Conservation (phyloP, 2,888 invertebrate genomes). For the Eutolmus rufibarbis region DNA sequence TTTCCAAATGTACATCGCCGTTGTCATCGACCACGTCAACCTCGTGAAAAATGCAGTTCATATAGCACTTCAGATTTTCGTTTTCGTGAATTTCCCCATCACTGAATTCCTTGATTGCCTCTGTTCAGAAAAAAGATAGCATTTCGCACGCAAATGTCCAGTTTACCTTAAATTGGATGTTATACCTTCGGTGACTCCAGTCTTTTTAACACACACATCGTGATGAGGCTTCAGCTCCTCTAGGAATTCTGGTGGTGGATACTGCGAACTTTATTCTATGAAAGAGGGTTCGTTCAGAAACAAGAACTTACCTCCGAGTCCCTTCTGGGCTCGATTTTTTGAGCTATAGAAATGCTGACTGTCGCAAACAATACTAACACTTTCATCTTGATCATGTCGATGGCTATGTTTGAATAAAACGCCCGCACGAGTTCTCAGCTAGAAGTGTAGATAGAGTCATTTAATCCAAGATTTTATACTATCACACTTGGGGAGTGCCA, state of each 20-base stretch:
- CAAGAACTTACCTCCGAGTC: conserved; percentile 10
- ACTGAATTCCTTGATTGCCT: conserved; percentile 61
- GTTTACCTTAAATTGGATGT: background rate
- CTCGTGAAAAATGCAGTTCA: conserved; percentile 62
- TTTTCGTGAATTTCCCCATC: conserved; percentile 62
- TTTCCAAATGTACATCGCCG: conserved; percentile 61
- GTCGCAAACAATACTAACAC: background rate
- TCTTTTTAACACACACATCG: conserved; percentile 57
- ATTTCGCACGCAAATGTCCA: background rate
- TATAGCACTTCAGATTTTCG: conserved; percentile 61
- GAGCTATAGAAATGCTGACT: background rate
- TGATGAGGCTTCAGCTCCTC: conserved; percentile 58
- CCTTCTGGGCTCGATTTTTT: conserved; percentile 12
- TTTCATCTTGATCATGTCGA: background rate
- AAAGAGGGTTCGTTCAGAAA: background rate
- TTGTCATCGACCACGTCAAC: conserved; percentile 59
- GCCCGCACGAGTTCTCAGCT: background rate
- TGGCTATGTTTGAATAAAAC: background rate
- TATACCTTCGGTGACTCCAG: conserved; percentile 59
- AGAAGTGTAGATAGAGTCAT: background rate
- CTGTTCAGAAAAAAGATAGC: conserved; percentile 50
- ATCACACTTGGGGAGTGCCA: background rate
- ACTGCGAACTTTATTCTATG: conserved; percentile 52
- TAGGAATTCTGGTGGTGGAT: conserved; percentile 58
- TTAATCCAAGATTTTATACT: background rate